Evolutionary conservation across 2,797 vertebrate genomes (phyloP).

Genomic region (Acipenser transmontanus): DNA sequence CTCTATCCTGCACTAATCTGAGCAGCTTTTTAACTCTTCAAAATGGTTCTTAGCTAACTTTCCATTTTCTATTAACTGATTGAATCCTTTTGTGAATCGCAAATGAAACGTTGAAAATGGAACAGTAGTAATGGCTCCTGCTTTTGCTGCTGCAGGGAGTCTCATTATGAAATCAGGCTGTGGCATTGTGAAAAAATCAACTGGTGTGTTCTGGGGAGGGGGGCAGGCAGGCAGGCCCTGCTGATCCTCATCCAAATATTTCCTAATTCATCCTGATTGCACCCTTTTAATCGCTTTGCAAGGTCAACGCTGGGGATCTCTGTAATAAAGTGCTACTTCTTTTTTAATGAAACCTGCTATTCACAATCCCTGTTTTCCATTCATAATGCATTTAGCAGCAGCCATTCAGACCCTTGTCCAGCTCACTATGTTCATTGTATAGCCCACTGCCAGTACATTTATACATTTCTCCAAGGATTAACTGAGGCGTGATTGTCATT

Average conservation of each 20-base stretch:
- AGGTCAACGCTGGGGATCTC: conserved; percentile 33
- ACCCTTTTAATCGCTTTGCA: conserved; percentile 59
- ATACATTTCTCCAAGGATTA: too few species aligned
- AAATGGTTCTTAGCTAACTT: conserved; percentile 38
- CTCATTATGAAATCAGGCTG: too few species aligned
- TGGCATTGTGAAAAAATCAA: too few species aligned
- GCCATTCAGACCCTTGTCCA: not conserved
- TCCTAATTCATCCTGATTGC: conserved; percentile 69
- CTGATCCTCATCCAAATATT: conserved; percentile 66
- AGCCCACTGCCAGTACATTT: conserved; percentile 32
- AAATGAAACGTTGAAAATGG: too few species aligned
- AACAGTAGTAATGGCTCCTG: too few species aligned
- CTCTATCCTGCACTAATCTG: too few species aligned
- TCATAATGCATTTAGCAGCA: conserved; percentile 11
- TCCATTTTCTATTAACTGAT: conserved; percentile 25
- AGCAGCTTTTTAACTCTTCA: conserved; percentile 13
- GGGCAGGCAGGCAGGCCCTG: conserved; percentile 39
- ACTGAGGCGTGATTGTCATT: too few species aligned
- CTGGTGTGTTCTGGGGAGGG: not conserved
- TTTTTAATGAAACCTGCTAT: conserved; percentile 62
- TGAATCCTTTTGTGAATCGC: not conserved
- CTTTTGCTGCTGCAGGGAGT: too few species aligned
- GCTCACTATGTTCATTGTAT: conserved; percentile 13
- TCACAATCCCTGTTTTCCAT: conserved; percentile 41
- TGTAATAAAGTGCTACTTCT: conserved; percentile 63